Evolutionary conservation across 2,113 vertebrate species (phyloP).

Genomic region (Thermophis baileyi): DNA sequence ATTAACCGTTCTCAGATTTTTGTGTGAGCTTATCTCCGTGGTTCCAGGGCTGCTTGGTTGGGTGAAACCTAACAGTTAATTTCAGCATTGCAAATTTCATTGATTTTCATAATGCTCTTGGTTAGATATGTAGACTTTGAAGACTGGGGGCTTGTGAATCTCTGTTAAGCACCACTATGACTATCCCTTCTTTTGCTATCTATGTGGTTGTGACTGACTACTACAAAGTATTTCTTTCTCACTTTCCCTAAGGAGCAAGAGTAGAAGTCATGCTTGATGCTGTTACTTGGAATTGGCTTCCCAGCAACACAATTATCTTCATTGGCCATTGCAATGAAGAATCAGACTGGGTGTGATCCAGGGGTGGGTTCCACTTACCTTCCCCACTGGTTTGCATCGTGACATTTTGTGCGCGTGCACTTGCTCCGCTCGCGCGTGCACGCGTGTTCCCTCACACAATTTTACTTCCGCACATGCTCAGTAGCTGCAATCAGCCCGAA

Average conservation of each 20-base stretch:
- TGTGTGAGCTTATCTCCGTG: background rate
- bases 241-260: background rate
- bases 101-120: background rate
- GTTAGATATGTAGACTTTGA: background rate
- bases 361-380: too few species aligned
- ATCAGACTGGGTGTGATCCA: background rate
- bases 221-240: background rate
- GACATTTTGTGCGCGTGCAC: too few species aligned
- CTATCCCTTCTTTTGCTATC: background rate
- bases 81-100: background rate
- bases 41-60: background rate
- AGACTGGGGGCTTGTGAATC: background rate
- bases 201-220: background rate
- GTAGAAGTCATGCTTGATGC: background rate
- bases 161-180: background rate
- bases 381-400: too few species aligned
- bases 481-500: too few species aligned
- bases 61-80: background rate
- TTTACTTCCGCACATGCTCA: too few species aligned
- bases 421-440: too few species aligned
- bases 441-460: too few species aligned
- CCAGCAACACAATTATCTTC: background rate
- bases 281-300: background rate
- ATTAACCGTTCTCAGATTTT: background rate
- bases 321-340: background rate